Conservation (phyloP, 1,140 invertebrate species). For the Bicyclus anynana region DNA sequence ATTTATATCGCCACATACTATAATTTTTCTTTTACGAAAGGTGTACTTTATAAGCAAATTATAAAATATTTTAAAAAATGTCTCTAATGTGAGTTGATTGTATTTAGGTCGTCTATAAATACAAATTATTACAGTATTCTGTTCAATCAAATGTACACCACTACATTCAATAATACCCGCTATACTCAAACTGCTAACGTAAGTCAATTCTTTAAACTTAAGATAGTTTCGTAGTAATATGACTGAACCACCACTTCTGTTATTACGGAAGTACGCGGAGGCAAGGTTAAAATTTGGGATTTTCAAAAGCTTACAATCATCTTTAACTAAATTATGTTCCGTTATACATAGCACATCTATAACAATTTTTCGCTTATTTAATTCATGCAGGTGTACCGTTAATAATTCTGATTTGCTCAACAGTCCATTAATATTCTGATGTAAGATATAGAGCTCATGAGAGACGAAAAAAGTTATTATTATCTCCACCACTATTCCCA, state of each 20-base stretch:
- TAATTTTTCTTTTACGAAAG: neutral
- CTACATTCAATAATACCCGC: neutral
- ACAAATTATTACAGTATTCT: neutral
- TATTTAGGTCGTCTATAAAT: neutral
- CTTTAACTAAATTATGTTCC: too few species aligned
- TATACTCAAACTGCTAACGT: too few species aligned
- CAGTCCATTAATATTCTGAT: neutral
- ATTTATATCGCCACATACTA: neutral
- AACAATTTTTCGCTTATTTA: neutral
- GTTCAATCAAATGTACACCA: neutral
- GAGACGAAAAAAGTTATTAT: neutral
- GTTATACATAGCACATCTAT: neutral
- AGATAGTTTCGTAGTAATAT: too few species aligned
- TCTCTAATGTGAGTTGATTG: neutral
- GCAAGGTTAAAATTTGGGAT: too few species aligned
- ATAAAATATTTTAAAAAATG: neutral
- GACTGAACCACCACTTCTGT: too few species aligned
- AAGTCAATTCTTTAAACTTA: too few species aligned
- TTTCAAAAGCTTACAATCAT: too few species aligned
- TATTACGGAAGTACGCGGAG: neutral
- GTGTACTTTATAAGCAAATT: neutral
- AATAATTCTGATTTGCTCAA: neutral
- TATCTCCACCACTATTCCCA: neutral
- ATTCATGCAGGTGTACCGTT: neutral
- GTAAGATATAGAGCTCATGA: neutral